A percentile compares a stretch with the other conserved stretches of the same genome.
Conservation (phyloP, 2,888 invertebrate species). For the Noctua pronuba region DNA sequence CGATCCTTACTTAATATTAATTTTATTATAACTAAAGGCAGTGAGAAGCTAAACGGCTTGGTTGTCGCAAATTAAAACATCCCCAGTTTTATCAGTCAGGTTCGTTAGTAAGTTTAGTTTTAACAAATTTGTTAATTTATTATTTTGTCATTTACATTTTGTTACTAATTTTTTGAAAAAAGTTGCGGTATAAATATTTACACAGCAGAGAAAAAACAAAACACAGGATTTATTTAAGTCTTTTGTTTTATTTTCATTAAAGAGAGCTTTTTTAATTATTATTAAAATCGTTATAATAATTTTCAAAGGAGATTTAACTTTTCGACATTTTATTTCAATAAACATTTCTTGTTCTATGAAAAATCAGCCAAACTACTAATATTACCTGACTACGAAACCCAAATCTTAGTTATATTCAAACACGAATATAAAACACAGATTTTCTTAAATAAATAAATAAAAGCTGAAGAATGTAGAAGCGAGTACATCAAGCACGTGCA, state of each 20-base stretch:
- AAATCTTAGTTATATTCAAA: constrained; percentile 46
- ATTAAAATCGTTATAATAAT: not conserved
- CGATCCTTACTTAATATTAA: constrained; percentile 61
- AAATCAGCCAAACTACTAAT: constrained; percentile 41
- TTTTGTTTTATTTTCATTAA: constrained; percentile 38
- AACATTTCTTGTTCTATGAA: constrained; percentile 4
- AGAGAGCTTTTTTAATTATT: constrained; percentile 1
- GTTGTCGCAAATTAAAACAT: constrained; percentile 63
- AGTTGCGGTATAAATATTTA: constrained; percentile 2
- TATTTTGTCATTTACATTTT: not conserved
- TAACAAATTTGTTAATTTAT: not conserved
- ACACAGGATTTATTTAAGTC: not conserved
- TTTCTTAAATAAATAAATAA: constrained; percentile 83
- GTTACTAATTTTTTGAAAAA: not conserved
- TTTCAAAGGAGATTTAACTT: not conserved
- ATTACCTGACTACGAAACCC: constrained; percentile 58
- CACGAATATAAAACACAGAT: constrained; percentile 52
- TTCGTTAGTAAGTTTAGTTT: constrained; percentile 48
- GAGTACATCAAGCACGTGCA: constrained; percentile 85
- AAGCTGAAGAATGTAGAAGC: constrained; percentile 74
- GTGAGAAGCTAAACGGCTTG: constrained; percentile 67
- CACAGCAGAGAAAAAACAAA: constrained; percentile 29
- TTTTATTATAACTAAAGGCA: constrained; percentile 65
- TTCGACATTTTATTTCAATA: not conserved
- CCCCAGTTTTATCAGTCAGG: constrained; percentile 60